Conservation (phyloP, 1,140 invertebrate species). For the Delia radicum region DNA sequence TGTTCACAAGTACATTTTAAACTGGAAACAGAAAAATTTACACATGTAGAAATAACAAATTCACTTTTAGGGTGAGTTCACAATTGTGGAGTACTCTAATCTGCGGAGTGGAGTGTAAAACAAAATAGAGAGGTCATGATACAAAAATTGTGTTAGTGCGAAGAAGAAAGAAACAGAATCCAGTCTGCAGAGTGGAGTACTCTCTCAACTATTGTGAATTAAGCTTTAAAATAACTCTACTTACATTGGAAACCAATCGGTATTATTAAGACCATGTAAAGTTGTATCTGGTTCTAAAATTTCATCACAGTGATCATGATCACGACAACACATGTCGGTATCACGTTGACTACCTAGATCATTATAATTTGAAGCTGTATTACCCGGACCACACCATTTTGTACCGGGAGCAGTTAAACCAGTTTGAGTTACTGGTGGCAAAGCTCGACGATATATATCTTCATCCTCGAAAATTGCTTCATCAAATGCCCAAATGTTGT, state of each 20-base stretch:
- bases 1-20: conserved; percentile 70
- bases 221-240: conserved; percentile 27
- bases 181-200: too few species aligned
- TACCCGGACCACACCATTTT: conserved; percentile 74
- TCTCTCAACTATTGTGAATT: background rate
- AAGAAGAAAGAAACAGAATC: too few species aligned
- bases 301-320: conserved; percentile 74
- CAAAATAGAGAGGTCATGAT: too few species aligned
- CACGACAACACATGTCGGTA: conserved; percentile 75
- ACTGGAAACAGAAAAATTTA: conserved; percentile 34
- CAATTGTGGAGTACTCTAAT: too few species aligned
- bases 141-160: too few species aligned
- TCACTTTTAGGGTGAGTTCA: too few species aligned
- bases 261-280: conserved; percentile 66
- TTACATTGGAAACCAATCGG: conserved; percentile 61
- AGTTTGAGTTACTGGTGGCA: conserved; percentile 38
- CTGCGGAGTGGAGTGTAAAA: too few species aligned
- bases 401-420: conserved; percentile 59
- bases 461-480: conserved; percentile 53
- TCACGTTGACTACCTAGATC: conserved; percentile 68
- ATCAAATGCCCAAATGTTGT: conserved; percentile 41
- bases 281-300: conserved; percentile 60
- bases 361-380: conserved; percentile 66
- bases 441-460: conserved; percentile 49
- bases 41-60: too few species aligned